Evolutionary conservation across 2,797 vertebrate genomes (phyloP).

Genomic region (Labroides dimidiatus): DNA sequence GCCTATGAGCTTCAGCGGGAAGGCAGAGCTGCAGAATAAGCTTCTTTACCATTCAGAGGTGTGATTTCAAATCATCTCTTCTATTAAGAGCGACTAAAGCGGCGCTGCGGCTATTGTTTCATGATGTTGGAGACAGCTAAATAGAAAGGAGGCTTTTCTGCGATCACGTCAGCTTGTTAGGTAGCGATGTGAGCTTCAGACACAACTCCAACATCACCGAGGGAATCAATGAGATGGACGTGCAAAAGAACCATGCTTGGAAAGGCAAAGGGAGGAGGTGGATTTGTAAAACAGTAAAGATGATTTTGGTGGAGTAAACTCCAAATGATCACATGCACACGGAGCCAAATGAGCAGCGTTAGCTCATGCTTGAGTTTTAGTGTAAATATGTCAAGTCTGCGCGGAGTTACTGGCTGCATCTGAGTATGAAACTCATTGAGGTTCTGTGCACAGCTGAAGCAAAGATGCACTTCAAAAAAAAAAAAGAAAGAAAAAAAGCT

Average conservation of each 20-base stretch:
- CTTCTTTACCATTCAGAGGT: slow-evolving; percentile 68
- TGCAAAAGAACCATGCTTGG: slow-evolving; percentile 63
- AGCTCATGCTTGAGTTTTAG: slow-evolving; percentile 47
- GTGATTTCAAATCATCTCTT: slow-evolving; percentile 52
- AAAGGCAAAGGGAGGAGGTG: slow-evolving; percentile 28
- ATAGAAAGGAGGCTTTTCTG: slow-evolving; percentile 50
- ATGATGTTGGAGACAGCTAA: slow-evolving; percentile 32
- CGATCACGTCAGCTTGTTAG: slow-evolving; percentile 61
- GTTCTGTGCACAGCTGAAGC: too few species aligned
- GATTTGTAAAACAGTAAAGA: slow-evolving; percentile 39
- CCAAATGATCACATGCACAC: slow-evolving; percentile 62
- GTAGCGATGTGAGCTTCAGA: slow-evolving; percentile 61
- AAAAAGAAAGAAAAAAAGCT: slow-evolving; percentile 46
- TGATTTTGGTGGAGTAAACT: slow-evolving; percentile 29
- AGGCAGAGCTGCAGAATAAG: slow-evolving; percentile 74
- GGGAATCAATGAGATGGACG: slow-evolving; percentile 53
- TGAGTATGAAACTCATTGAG: slow-evolving; percentile 40
- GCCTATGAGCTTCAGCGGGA: slow-evolving; percentile 54
- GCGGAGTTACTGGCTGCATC: slow-evolving; percentile 15
- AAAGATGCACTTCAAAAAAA: slow-evolving; percentile 32
- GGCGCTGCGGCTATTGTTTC: slow-evolving; percentile 53
- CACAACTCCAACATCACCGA: slow-evolving; percentile 72
- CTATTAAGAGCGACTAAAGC: slow-evolving; percentile 53
- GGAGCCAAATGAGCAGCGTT: slow-evolving; percentile 37
- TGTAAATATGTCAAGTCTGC: slow-evolving; percentile 1